Base-by-base conservation (phyloP, 2,888 invertebrate species). In the Phasia obesa region DNA sequence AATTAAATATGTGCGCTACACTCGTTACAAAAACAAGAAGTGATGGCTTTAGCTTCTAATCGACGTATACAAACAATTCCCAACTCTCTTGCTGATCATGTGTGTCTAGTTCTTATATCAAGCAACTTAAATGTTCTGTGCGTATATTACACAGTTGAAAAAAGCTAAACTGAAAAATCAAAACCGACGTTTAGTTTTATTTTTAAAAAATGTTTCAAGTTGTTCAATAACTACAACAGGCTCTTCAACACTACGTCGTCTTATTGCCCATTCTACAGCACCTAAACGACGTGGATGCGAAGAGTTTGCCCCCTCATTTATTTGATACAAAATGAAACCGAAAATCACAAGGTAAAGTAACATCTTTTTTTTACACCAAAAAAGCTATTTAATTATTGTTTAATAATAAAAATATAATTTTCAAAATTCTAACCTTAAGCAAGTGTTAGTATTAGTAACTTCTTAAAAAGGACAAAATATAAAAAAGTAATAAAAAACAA, bases 241-340 rank as follows among this genome's bases (percentile, higher is more conserved):
- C 83, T 83, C 83, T 83, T 83, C 83, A 79, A 74, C 70, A 76
- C 83, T 83, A 76, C 83, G 83, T 83, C 83, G 83, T 83, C 70
- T 75, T 76, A 47, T 57, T 83, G 83, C 67, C 65, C 4, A 44
- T 83, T 69, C 67, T 59, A 77, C 73, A 69, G 74, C 78, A 78
- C 59, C 79, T 74, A 71, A 83, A 79, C 83, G 83, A 79, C 83
- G 83, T 83, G 83, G 83, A 75, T 74, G 81, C 79, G 83, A 83
- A 83, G 83, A 83, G 83, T 76, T 83, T 83, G 35, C 35, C 71
- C 53, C 59, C 53, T 55, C 67, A 69, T 59, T 74, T 78, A 64
- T 35, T 74, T 74, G 74, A 67, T 74, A 62, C 64, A 51, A 73
- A 57, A 65, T 60, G 75, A 71, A 75, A 60, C 59, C 79, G 49